A percentile compares a stretch with the other conserved stretches of the same genome.
phyloP scores from a whole-genome alignment of 2,113 vertebrate genomes.

The Carassius carassius region DNA sequence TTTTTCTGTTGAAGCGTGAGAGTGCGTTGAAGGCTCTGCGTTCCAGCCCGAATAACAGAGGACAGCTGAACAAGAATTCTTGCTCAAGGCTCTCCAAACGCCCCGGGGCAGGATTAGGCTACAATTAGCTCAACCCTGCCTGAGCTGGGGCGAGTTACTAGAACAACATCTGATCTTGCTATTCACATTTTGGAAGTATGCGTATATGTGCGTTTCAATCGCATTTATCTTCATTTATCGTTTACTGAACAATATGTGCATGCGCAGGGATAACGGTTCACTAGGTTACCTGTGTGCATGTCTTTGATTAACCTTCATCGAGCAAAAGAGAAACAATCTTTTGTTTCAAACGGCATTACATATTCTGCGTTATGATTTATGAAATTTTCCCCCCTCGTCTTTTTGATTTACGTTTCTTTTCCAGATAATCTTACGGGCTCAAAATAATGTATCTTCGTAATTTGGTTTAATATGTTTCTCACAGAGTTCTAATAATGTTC shows the following conservation, averaged over 20 bases:
- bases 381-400: not conserved
- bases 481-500: constrained; percentile 67
- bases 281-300: constrained; percentile 10
- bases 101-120: constrained; percentile 95
- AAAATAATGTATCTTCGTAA: constrained; percentile 44
- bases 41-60: constrained; percentile 86
- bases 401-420: not conserved
- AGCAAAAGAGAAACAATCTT: not conserved
- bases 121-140: constrained; percentile 92
- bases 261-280: constrained; percentile 15
- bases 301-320: not conserved
- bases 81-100: constrained; percentile 88
- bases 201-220: not conserved
- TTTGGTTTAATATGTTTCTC: constrained; percentile 59
- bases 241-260: constrained; percentile 5
- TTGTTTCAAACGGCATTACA: not conserved
- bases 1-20: constrained; percentile 78
- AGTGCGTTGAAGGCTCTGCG: constrained; percentile 79
- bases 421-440: not conserved
- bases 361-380: no score
- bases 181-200: not conserved
- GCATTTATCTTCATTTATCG: not conserved
- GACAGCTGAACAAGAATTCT: constrained; percentile 81
- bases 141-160: constrained; percentile 84
- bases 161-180: constrained; percentile 79